Percentiles rank a stretch among this genome's conserved stretches.
Evolutionary conservation across 1,140 invertebrate species (phyloP).

Genomic region (Idris sp.): DNA sequence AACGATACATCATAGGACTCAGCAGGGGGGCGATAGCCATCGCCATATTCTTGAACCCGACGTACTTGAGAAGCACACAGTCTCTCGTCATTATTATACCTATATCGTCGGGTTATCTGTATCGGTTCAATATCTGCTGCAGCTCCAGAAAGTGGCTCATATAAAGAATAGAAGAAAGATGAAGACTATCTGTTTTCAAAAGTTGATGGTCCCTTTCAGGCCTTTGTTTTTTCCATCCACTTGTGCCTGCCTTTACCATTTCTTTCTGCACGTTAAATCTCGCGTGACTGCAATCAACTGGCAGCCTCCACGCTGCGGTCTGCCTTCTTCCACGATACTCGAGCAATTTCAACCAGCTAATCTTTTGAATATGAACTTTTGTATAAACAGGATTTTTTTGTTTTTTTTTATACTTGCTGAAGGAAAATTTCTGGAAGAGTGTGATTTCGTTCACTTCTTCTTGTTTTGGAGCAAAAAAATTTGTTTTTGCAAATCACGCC

Average conservation of each 20-base stretch:
- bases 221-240: constrained; percentile 8
- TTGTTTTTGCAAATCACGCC: background rate
- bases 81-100: constrained; percentile 70
- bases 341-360: constrained; percentile 51
- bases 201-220: constrained; percentile 29
- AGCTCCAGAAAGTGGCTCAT: too few species aligned
- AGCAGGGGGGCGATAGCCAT: constrained; percentile 70
- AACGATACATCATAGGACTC: constrained; percentile 75
- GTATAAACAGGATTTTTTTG: too few species aligned
- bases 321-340: constrained; percentile 42
- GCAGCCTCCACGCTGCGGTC: constrained; percentile 38
- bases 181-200: constrained; percentile 47
- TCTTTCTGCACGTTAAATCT: constrained; percentile 41
- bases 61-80: constrained; percentile 59
- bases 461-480: too few species aligned
- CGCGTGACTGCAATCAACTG: constrained; percentile 62
- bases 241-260: constrained; percentile 1
- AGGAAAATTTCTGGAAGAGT: too few species aligned
- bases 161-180: too few species aligned
- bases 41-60: constrained; percentile 56
- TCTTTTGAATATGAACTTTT: constrained; percentile 45
- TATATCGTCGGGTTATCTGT: constrained; percentile 70
- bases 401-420: too few species aligned
- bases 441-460: too few species aligned
- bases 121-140: constrained; percentile 66